Base-by-base conservation (phyloP, 2,888 invertebrate species). In the Drosophila mettleri region DNA sequence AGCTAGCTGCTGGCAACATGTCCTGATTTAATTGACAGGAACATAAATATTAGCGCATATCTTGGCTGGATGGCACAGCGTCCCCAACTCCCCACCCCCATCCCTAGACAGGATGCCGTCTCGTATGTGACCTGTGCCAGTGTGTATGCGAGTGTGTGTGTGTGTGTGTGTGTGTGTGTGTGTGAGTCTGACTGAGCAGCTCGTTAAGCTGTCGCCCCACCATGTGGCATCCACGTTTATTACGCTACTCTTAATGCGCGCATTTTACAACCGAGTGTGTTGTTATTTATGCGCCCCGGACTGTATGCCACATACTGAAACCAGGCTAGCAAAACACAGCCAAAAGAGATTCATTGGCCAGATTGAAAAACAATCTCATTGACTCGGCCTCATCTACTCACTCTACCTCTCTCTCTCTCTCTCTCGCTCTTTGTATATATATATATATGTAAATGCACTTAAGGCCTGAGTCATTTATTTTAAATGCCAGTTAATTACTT, bases 11-110 rank as follows among this genome's bases (percentile, higher is more conserved):
- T 59, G 64, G 75, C 77, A 83, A 78, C 84, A 89, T 90, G 90
- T 89, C 89, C 88, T 89, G 91, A 91, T 92, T 92, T 91, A 91
- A 91, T 91, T 91, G 91, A 91, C 91, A 91, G 90, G 84, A 90
- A 90, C 91, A 90, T 90, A 90, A 90, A 90, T 90, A 90, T 90
- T 89, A 91, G 91, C 88, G 80, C 76, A 86, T 86, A 89, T 86
- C 89, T 89, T 88, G 65, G 71, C 69, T 76, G 73, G 33, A 18
- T 45, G 45, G 43, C 43, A 43, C 24, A 43, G 29, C 34, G n/a
- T n/a, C 34, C 6, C 34, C 34, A 34, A 55, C 55, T 58, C 58
- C 43, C 53, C 46, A 33, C 51, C 18, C 20, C 52, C 68, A n/a
- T 6, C 16, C 33, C 33, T 9, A 43, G 54, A 5, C 38, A 52